Conservation (phyloP, 2,797 vertebrate species). For the Mormyrops attenuatus region DNA sequence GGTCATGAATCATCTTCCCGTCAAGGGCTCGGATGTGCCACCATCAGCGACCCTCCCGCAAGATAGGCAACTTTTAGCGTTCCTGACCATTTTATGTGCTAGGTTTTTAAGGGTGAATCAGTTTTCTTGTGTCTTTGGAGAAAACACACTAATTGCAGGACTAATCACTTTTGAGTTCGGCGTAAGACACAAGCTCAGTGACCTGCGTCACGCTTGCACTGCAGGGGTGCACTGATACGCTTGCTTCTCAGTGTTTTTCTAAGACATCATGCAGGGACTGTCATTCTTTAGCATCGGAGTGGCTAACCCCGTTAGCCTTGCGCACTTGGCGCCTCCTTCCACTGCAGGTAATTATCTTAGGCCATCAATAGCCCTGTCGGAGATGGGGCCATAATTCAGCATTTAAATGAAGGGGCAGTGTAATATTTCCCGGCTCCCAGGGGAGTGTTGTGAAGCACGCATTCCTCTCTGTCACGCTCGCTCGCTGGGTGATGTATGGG, state of each 20-base stretch:
- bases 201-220: background rate
- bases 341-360: slow-evolving; percentile 61
- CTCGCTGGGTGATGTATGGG: slow-evolving; percentile 41
- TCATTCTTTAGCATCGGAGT: background rate
- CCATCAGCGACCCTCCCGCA: background rate
- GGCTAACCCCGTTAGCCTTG: slow-evolving; percentile 8
- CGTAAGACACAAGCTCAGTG: background rate
- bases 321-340: slow-evolving; percentile 40
- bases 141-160: background rate
- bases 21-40: slow-evolving; percentile 46
- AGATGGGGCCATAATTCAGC: slow-evolving; percentile 63
- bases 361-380: slow-evolving; percentile 57
- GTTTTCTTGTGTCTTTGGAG: background rate
- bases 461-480: slow-evolving; percentile 69
- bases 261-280: background rate
- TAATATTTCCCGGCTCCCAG: slow-evolving; percentile 69
- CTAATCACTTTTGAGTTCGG: background rate
- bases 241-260: background rate
- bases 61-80: background rate
- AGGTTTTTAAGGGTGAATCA: background rate
- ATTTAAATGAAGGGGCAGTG: slow-evolving; percentile 64
- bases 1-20: slow-evolving; percentile 76
- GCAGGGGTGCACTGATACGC: background rate
- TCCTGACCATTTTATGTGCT: background rate
- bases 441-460: slow-evolving; percentile 55